These are phyloP conservation scores for Uropetala carovei DNA, from an alignment of 2,888 invertebrate genomes.

Conservation along the genomic window DNA sequence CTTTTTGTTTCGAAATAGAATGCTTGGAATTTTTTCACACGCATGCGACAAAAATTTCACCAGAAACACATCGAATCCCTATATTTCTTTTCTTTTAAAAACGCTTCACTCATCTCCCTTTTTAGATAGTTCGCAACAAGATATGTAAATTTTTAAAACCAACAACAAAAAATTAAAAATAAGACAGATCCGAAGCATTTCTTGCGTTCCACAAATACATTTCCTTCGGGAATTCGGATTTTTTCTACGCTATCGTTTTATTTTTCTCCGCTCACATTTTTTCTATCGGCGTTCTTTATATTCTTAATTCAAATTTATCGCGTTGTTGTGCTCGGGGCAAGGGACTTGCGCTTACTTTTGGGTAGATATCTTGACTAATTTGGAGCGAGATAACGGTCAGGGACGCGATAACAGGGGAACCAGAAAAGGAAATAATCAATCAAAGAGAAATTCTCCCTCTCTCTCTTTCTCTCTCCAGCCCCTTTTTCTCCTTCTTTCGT, in stretches of 20 bases:
- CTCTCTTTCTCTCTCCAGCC: not conserved
- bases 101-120: no score
- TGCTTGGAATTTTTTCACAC: no score
- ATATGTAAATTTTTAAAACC: no score
- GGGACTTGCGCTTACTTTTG: constrained; percentile 9
- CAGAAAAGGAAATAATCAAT: constrained; percentile 58
- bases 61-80: no score
- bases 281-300: not conserved
- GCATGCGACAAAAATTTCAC: no score
- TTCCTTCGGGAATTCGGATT: not conserved
- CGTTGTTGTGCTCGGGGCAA: not conserved
- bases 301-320: constrained; percentile 2
- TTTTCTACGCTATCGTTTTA: not conserved
- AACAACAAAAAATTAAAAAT: not conserved
- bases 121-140: no score
- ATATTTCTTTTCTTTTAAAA: no score
- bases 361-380: constrained; percentile 35
- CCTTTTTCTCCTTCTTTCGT: not conserved
- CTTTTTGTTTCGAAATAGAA: no score
- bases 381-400: constrained; percentile 3
- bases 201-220: not conserved
- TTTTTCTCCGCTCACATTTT: not conserved
- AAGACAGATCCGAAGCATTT: not conserved
- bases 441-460: constrained; percentile 49
- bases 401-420: not conserved